Base-by-base conservation (phyloP, 1,140 invertebrate genomes). In the Acromyrmex charruanus region DNA sequence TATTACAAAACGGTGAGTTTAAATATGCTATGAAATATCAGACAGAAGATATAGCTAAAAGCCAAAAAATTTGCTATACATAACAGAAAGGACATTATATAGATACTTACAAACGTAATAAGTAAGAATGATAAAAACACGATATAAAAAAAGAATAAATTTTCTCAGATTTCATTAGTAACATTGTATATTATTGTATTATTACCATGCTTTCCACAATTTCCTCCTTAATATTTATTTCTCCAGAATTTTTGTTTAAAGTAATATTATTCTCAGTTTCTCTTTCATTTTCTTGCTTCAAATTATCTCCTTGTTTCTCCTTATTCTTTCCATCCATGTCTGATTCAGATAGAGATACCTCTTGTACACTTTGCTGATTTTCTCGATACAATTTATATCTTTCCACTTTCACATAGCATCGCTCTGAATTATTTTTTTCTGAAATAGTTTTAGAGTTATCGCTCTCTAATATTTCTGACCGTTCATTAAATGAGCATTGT, bases 391-490 rank as follows among this genome's bases (percentile, higher is more conserved):
- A 35, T n/a, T 35, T 58, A 35, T 39, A 5, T 25, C 65, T 68
- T 69, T 75, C 25, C 35, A 69, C 31, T 35, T 89, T 72, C 28
- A 12, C 0, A 16, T 75, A 25, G 44, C 66, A 31, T 7, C 12
- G 4, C 35, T 21, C 21, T 18, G 61, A 63, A 49, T 77, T 71
- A 74, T 89, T 92, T 66, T 80, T 51, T 31, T 85, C 80, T 49
- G 53, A 55, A 25, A 31, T 16, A 59, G 10, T 9, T 63, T 79
- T 31, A 39, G 12, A 16, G 0, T 86, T 53, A 25, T 82, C 18
- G 31, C 72, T 79, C 53, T 79, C 18, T n/a, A 28, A 51, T 79
- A 25, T 28, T 69, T 28, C 28, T 39, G 28, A 25, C 18, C 77
- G 69, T 72, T 91, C 75, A 44, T 77, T 61, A 2, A 16, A 18